Percentiles rank a stretch among this genome's conserved stretches.
Conservation (phyloP, 2,113 vertebrate species). For the Melozone crissalis region DNA sequence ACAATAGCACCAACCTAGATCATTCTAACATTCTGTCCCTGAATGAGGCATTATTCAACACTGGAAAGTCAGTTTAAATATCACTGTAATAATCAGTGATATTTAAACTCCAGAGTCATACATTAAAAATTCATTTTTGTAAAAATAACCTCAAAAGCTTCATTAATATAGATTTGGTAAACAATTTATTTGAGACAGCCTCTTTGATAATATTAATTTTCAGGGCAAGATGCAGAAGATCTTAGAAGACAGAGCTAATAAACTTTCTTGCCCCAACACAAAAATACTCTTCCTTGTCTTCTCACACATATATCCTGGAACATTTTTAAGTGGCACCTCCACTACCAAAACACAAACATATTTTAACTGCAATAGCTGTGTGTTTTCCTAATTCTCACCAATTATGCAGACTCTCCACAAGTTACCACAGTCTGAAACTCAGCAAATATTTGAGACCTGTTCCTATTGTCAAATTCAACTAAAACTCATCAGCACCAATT, state of each 20-base stretch:
- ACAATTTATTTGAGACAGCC: not conserved
- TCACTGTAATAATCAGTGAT: rapidly evolving
- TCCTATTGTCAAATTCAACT: not conserved
- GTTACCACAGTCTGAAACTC: not conserved
- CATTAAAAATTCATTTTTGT: not conserved
- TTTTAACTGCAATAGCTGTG: not conserved
- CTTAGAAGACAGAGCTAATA: not conserved
- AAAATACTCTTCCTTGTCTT: not conserved
- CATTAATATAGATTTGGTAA: not conserved
- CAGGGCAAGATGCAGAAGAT: not conserved
- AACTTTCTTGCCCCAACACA: not conserved
- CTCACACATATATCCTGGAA: not conserved
- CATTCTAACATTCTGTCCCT: not conserved
- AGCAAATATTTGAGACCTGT: not conserved
- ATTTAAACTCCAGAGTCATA: not conserved
- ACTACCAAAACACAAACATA: not conserved
- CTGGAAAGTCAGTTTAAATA: not conserved
- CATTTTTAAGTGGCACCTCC: not conserved
- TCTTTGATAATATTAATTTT: not conserved
- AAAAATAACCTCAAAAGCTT: not conserved
- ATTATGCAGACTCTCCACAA: not conserved
- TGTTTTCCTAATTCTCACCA: not conserved
- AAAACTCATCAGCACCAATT: not conserved
- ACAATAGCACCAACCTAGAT: not conserved
- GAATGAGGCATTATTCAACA: not conserved